Conservation (phyloP, 1,140 invertebrate species). For the Dendrolimus kikuchii region DNA sequence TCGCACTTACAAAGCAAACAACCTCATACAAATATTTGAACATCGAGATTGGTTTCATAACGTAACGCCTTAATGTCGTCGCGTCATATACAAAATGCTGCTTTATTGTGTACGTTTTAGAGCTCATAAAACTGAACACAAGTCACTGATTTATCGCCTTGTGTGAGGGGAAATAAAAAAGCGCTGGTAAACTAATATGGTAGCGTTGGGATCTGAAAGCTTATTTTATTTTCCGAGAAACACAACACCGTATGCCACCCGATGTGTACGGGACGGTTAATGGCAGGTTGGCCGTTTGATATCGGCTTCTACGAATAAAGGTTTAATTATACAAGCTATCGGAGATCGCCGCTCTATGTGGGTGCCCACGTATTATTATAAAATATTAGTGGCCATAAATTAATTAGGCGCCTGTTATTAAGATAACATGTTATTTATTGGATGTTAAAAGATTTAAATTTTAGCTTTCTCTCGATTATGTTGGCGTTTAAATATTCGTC, state of each 20-base stretch:
- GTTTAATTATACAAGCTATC: conserved; percentile 4
- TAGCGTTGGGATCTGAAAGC: conserved; percentile 45
- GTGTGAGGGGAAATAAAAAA: conserved; percentile 29
- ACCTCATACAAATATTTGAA: conserved; percentile 66
- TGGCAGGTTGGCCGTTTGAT: conserved; percentile 14
- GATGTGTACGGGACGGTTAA: conserved; percentile 17
- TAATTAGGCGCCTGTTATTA: too few species aligned
- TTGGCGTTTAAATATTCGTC: too few species aligned
- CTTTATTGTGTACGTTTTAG: conserved; percentile 24
- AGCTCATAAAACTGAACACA: conserved; percentile 22
- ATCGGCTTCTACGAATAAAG: conserved; percentile 15
- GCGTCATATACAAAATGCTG: conserved; percentile 31
- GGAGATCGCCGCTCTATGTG: too few species aligned
- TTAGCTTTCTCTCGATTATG: too few species aligned
- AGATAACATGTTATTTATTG: too few species aligned
- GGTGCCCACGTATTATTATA: too few species aligned
- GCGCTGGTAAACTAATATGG: conserved; percentile 58
- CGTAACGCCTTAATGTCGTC: conserved; percentile 26
- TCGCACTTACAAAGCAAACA: conserved; percentile 69
- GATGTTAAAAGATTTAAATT: too few species aligned
- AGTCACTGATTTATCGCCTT: conserved; percentile 23
- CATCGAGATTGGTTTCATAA: conserved; percentile 49
- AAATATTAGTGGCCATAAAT: too few species aligned
- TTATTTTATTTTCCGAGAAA: conserved; percentile 57
- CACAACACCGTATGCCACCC: conserved; percentile 22